Evolutionary conservation across 2,113 vertebrate species (phyloP).

Genomic region (Pseudolaguvia tuberculata): DNA sequence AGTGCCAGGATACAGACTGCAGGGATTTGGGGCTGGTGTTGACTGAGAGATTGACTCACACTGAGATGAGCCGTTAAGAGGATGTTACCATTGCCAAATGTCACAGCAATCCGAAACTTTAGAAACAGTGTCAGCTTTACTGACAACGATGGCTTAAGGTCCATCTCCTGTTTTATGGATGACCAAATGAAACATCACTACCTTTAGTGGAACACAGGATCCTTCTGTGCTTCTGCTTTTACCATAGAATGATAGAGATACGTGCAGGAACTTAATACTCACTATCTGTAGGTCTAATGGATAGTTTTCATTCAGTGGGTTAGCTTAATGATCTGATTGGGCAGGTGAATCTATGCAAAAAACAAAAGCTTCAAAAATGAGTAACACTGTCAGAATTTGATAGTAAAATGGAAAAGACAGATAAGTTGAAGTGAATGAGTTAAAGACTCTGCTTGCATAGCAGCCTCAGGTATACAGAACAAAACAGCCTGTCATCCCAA

Average conservation of each 20-base stretch:
- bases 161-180: constrained; percentile 50
- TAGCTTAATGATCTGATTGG: constrained; percentile 18
- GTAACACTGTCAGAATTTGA: background rate
- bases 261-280: constrained; percentile 15
- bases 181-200: constrained; percentile 37
- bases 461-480: constrained; percentile 4
- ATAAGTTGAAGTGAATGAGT: background rate
- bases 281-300: background rate
- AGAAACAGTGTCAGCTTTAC: constrained; percentile 44
- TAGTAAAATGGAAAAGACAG: background rate
- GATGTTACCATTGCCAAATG: constrained; percentile 42
- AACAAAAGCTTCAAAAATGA: too few relatives aligned
- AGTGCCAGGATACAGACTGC: constrained; percentile 11
- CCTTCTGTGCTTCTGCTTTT: constrained; percentile 25
- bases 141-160: constrained; percentile 41
- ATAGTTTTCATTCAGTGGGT: constrained; percentile 24
- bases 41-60: constrained; percentile 24
- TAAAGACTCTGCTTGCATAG: background rate
- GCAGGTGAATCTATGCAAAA: too few relatives aligned
- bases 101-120: constrained; percentile 41
- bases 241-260: constrained; percentile 6
- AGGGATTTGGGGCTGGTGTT: constrained; percentile 5
- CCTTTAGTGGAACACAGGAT: constrained; percentile 35
- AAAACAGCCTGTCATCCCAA: constrained; percentile 27
- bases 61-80: constrained; percentile 12